phyloP scores from a whole-genome alignment of 2,888 invertebrate species.

The Galerucella calmariensis region DNA sequence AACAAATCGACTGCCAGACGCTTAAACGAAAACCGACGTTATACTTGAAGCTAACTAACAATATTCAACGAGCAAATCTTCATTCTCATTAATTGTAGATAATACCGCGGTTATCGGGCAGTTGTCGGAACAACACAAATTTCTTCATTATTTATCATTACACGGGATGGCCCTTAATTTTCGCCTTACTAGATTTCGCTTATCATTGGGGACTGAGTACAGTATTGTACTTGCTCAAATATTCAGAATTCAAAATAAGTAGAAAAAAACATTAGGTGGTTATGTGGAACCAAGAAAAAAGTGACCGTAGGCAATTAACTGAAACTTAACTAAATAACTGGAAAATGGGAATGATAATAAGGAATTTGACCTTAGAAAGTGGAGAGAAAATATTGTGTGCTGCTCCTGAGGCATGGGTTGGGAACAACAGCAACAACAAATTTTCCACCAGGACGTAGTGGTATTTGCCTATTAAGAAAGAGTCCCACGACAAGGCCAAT shows the following conservation, averaged over 20 bases:
- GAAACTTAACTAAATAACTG: too few species aligned
- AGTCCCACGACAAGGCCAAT: too few species aligned
- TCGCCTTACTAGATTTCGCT: slow-evolving; percentile 57
- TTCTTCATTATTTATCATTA: slow-evolving; percentile 62
- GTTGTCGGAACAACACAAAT: slow-evolving; percentile 59
- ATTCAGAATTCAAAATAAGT: background rate
- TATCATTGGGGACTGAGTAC: slow-evolving; percentile 49
- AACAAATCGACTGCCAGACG: slow-evolving; percentile 25
- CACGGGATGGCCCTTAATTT: slow-evolving; percentile 61
- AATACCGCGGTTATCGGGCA: slow-evolving; percentile 58
- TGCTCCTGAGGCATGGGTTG: too few species aligned
- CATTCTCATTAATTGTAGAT: slow-evolving; percentile 62
- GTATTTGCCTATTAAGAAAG: too few species aligned
- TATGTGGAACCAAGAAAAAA: too few species aligned
- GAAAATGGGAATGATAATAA: too few species aligned
- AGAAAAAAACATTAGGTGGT: background rate
- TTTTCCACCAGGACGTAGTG: too few species aligned
- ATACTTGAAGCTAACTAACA: slow-evolving; percentile 35
- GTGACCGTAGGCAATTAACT: too few species aligned
- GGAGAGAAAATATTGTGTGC: too few species aligned
- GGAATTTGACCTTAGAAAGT: too few species aligned
- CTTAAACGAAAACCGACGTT: slow-evolving; percentile 40
- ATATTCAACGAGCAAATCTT: slow-evolving; percentile 50
- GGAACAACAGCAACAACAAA: too few species aligned
- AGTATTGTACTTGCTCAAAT: slow-evolving; percentile 20